Evolutionary conservation across 2,113 vertebrate genomes (phyloP), one percentile per base, ranked within the genome.

Genomic region (Tenebrosternarchus preto): DNA sequence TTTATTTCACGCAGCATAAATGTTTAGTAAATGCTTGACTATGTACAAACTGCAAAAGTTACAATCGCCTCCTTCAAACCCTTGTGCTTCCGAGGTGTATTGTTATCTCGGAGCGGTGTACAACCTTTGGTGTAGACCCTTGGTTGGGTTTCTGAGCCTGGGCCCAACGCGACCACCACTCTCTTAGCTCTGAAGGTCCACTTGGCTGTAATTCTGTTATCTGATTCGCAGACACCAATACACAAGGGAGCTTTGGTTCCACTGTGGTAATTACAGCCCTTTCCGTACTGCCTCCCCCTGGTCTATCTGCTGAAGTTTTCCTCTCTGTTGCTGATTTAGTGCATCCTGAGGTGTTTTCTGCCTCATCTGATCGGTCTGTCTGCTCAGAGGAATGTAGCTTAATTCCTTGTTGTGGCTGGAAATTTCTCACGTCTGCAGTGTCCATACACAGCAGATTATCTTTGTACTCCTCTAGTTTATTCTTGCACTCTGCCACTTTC

Each of bases 41-140:
- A 50, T 1, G 3, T 50, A 50, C 43, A 15, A 50, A 12, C 43
- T 50, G 43, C 12, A 12, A 50, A 50, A 2, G 43, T 50, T 50
- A 9, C 39, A 50, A 12, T 50, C 43, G 15, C 59, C 27, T 74
- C n/a, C n/a, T n/a, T n/a, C 82, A 90, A 64, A 90, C 86, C 57
- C 79, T 80, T 7, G 90, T 91, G 55, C 93, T 83, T 8, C 80
- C 84, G 59, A 92, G 85, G 59, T 92, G 90, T 60, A 93, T 88
- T 0, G 88, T 92, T 31, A 93, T 90, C 80, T 93, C 91, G 20
- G 93, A 90, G 63, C 91, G 88, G 70, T 92, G 92, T 12, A 91
- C 67, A 17, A 73, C 70, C 60, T 87, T 86, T 8, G 80, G 69
- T 80, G 83, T 84, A 16, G 46, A 67, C 36, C 77, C 82, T 6